Conservation (phyloP, 2,888 invertebrate genomes). For the Heteropelma amictum region DNA sequence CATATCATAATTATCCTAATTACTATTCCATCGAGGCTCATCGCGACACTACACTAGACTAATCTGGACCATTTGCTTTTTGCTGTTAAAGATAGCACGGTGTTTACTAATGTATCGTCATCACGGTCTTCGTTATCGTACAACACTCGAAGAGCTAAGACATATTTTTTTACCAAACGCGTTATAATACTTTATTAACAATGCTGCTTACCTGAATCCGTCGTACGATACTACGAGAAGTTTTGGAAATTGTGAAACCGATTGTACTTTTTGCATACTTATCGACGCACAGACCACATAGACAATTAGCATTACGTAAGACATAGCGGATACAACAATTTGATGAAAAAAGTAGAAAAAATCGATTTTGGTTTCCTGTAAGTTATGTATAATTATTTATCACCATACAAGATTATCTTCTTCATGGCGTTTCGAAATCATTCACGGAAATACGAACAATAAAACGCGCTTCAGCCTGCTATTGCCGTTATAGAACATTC, state of each 20-base stretch:
- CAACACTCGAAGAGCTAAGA: not conserved
- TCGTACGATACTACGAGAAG: constrained; percentile 84
- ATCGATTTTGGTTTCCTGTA: not conserved
- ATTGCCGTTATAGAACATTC: too few relatives aligned
- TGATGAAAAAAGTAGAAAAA: not conserved
- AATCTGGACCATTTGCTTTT: too few relatives aligned
- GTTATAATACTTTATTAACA: not conserved
- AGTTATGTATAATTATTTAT: not conserved
- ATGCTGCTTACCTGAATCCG: constrained; percentile 79
- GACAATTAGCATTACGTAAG: constrained; percentile 19
- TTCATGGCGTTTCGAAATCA: too few relatives aligned
- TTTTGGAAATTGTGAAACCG: constrained; percentile 77
- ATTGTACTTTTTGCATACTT: constrained; percentile 60
- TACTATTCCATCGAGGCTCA: too few relatives aligned
- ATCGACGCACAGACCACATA: constrained; percentile 50
- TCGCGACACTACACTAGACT: too few relatives aligned
- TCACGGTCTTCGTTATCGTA: not conserved
- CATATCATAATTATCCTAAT: too few relatives aligned
- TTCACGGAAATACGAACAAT: too few relatives aligned
- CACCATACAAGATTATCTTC: not conserved
- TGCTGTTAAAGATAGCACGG: too few relatives aligned
- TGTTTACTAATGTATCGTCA: not conserved
- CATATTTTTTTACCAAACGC: not conserved
- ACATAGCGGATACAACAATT: constrained; percentile 46
- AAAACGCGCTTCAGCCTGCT: too few relatives aligned